Base-by-base conservation (phyloP, 2,113 vertebrate species). In the Noturus placidus region DNA sequence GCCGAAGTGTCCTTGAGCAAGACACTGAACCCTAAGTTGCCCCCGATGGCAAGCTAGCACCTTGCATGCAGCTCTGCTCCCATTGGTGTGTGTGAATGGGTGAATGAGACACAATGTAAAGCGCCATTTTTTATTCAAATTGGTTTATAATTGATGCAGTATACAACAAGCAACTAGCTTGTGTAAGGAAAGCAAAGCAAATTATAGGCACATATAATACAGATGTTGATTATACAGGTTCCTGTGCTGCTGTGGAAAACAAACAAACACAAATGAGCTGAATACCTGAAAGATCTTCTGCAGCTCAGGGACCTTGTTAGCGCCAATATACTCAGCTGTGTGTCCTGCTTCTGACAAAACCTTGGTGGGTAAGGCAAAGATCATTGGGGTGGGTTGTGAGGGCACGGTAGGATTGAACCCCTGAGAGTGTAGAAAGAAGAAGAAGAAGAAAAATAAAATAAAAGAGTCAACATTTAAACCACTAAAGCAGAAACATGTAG, bases 231-330 rank as follows among this genome's bases (percentile, higher is more conserved):
- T 42, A 22, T 0, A 22, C 42, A 27, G 9, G 5, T n/a, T 38
- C 15, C 15, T 20, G 2, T 72, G 17, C 69, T 38, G 19, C 33
- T 38, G 33, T 57, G 19, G 30, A 42, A 72, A 57, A 52, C 13
- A 82, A 19, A 57, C 10, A n/a, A 56, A 56, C 15, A 42, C 20
- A 33, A 83, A n/a, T 59, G 5, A 59, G 69, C 22, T 19, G 3
- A 61, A 80, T 93, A 97, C 96, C 96, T 97, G 96, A 93, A 97
- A 97, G 56, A 97, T 30, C 90, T 93, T 97, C 90, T 97, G 96
- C 76, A 97, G 93, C 63, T 96, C 94, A 83, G 96, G 94, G 63
- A 97, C 96, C 90, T 91, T 95, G 94, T 97, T 97, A 91, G 88
- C 92, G 88, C 90, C 89, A 87, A 94, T 84, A 90, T 92, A 95